Conservation (phyloP, 2,797 vertebrate genomes). For the Sciurus carolinensis region DNA sequence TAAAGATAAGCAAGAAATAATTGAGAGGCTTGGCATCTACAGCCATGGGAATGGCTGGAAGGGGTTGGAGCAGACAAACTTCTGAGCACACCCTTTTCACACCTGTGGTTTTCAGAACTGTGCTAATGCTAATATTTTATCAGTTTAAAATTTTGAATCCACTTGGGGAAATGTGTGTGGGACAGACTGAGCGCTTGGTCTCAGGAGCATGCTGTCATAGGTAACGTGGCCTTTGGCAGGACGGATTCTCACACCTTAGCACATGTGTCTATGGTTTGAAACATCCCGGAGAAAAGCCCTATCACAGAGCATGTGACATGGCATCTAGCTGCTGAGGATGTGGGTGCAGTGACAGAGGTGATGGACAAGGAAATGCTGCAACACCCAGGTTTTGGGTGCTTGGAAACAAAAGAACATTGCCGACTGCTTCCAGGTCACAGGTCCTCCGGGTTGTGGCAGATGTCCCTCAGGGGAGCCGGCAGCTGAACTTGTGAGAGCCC, state of each 20-base stretch:
- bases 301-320: rapidly evolving
- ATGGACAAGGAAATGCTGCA: background rate
- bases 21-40: background rate
- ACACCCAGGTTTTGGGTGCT: background rate
- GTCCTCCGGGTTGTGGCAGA: background rate
- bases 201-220: background rate
- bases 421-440: rapidly evolving
- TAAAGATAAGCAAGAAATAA: background rate
- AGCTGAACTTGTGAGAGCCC: background rate
- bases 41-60: background rate
- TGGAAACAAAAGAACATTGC: background rate
- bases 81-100: background rate
- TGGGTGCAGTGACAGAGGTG: rapidly evolving
- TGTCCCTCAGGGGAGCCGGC: background rate
- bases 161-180: rapidly evolving
- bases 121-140: background rate
- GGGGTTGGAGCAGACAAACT: rapidly evolving
- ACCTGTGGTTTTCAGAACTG: background rate
- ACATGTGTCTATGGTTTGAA: rapidly evolving
- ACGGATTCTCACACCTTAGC: too few relatives aligned
- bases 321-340: rapidly evolving
- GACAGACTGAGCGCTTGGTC: rapidly evolving
- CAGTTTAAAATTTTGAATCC: background rate
- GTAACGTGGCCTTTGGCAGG: too few relatives aligned
- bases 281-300: background rate